Base-by-base conservation (phyloP, 2,797 vertebrate species). In the Pteropus rufus region DNA sequence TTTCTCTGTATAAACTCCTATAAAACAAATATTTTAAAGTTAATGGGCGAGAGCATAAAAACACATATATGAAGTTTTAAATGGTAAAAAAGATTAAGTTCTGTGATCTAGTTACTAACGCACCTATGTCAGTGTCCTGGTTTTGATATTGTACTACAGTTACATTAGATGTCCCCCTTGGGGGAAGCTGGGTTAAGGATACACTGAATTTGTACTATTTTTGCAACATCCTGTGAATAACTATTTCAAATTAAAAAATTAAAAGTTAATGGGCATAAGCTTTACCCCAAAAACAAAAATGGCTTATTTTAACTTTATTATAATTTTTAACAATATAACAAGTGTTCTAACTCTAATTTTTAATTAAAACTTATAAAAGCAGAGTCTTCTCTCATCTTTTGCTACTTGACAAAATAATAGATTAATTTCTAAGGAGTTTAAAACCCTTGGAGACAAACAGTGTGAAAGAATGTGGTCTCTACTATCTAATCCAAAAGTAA, bases 1-100 rank as follows among this genome's bases (percentile, higher is more conserved):
- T 99, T 98, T 99, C 99, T 98, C 99, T 99, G 87, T 99, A 99
- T 98, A 99, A 98, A 97, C 99, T 99, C 99, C 99, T 99, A 97
- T 83, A 89, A 97, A 97, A 98, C 89, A 98, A 96, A 60, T 44
- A 84, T 91, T 96, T 95, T 95, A 76, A 84, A 95, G 58, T 87
- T 82, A 93, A 75, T 60, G 31, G 41, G 9, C 52, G 89, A 89
- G 2, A 87, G 7, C 67, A 95, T 91, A 82, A 73, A 83, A 86
- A 88, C 34, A 67, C 2, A 34, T 14, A 77, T 9, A 81, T 23
- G 10, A 31, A 64, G 3, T 9, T 26, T 58, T 64, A 64, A 87
- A 82, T 62, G 16, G 19, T 94, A 18, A 60, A 69, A 75, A 31
- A 75, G 67, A 73, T 36, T 64, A 69, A 58, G 4, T 65, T 87